A percentile compares a stretch with the other conserved stretches of the same genome.
phyloP scores from a whole-genome alignment of 2,113 vertebrate species.

The Aldabrachelys gigantea region DNA sequence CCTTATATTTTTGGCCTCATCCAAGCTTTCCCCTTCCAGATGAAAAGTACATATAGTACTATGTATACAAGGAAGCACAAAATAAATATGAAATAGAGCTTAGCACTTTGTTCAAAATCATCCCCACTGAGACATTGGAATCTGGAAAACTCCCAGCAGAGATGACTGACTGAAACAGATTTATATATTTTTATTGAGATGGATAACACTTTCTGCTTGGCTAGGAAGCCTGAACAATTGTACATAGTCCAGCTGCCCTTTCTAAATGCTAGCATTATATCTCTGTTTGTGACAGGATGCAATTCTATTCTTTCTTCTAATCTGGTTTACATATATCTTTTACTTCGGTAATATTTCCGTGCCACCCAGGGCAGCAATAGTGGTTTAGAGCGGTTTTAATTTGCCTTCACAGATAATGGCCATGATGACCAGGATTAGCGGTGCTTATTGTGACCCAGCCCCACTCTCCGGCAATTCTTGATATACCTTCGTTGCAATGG shows the following conservation, averaged over 20 bases:
- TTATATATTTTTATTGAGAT: not conserved
- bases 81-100: not conserved
- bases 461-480: not conserved
- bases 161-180: not conserved
- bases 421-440: not conserved
- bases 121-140: not conserved
- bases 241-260: constrained; percentile 31
- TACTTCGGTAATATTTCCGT: not conserved
- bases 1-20: not conserved
- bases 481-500: not conserved
- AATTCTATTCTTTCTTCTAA: constrained; percentile 18
- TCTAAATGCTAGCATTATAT: constrained; percentile 37
- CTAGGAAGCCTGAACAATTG: constrained; percentile 13
- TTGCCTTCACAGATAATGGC: not conserved
- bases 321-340: not conserved
- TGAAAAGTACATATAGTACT: not conserved
- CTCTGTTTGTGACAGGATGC: constrained; percentile 39
- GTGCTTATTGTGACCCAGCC: not conserved
- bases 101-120: not conserved
- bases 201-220: not conserved
- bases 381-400: not conserved
- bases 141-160: constrained; percentile 13
- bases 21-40: not conserved
- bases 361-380: not conserved
- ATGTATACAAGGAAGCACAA: not conserved